phyloP scores from a whole-genome alignment of 2,113 vertebrate species.

The Mastomys coucha region DNA sequence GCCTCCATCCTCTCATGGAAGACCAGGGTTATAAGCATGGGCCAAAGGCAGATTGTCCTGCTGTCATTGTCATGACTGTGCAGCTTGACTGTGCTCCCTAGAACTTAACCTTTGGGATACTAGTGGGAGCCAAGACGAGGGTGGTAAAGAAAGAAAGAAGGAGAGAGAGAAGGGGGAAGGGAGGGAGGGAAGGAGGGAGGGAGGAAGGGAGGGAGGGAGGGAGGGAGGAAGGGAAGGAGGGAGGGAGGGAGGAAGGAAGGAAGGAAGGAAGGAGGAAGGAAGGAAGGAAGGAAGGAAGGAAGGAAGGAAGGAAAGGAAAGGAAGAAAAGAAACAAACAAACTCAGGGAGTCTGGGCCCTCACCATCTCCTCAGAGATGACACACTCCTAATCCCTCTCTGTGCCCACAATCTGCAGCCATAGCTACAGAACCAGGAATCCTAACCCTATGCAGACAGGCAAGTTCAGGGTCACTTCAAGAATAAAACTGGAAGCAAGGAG shows the following conservation, averaged over 20 bases:
- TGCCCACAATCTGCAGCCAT: not conserved
- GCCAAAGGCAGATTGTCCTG: not conserved
- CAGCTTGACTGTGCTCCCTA: not conserved
- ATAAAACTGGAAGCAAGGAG: not conserved
- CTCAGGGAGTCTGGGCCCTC: not conserved
- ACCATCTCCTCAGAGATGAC: not conserved
- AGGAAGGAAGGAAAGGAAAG: no score
- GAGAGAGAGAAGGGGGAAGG: no score
- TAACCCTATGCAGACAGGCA: not conserved
- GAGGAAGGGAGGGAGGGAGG: no score
- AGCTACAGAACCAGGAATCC: not conserved
- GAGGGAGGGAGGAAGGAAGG: no score
- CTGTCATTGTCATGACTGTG: fast-evolving
- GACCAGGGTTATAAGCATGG: fast-evolving
- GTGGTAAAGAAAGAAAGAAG: no score
- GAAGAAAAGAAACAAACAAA: not conserved
- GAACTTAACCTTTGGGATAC: not conserved
- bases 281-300: no score
- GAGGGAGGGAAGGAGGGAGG: no score
- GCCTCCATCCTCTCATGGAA: not conserved
- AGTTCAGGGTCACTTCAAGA: not conserved
- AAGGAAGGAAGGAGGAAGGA: no score
- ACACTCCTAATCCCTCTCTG: not conserved
- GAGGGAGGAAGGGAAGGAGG: no score
- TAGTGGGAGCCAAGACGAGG: no score